These are phyloP conservation scores for Trachelus iudaicus DNA, from an alignment of 2,888 invertebrate species.

Conservation along the genomic window DNA sequence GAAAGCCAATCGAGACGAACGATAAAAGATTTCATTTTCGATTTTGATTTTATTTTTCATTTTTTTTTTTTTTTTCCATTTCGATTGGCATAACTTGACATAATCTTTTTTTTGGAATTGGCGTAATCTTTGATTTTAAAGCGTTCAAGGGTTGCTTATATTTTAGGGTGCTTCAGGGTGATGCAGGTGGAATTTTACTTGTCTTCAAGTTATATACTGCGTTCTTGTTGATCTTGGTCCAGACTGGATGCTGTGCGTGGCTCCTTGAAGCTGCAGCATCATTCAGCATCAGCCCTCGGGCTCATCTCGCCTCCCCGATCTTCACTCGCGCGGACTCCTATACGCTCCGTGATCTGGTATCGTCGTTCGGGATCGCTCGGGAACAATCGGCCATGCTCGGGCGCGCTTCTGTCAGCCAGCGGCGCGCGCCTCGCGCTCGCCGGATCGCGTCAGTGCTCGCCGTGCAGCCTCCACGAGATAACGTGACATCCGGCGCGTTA, in stretches of 20 bases:
- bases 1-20: conserved; percentile 12
- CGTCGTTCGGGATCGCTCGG: conserved; percentile 37
- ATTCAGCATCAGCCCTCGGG: not conserved
- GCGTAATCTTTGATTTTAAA: not conserved
- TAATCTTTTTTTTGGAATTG: not conserved
- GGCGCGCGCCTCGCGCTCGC: conserved; percentile 50
- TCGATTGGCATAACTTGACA: not conserved
- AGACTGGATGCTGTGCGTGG: not conserved
- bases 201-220: not conserved
- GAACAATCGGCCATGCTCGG: conserved; percentile 41
- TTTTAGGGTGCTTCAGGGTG: not conserved
- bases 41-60: not conserved
- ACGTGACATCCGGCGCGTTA: conserved; percentile 14
- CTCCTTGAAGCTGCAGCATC: not conserved
- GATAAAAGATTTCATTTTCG: not conserved
- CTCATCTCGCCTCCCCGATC: conserved; percentile 2
- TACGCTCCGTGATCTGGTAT: not conserved
- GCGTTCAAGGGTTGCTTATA: not conserved
- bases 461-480: conserved; percentile 41
- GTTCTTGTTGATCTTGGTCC: not conserved
- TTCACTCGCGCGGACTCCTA: conserved; percentile 9
- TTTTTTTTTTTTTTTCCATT: too few relatives aligned
- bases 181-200: not conserved
- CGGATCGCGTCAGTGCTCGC: conserved; percentile 43
- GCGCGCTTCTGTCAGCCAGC: conserved; percentile 28